A percentile compares a stretch with the other conserved stretches of the same genome.
These are phyloP conservation scores for Mormyrus iriodes DNA, from an alignment of 2,113 vertebrate species.

Conservation along the genomic window DNA sequence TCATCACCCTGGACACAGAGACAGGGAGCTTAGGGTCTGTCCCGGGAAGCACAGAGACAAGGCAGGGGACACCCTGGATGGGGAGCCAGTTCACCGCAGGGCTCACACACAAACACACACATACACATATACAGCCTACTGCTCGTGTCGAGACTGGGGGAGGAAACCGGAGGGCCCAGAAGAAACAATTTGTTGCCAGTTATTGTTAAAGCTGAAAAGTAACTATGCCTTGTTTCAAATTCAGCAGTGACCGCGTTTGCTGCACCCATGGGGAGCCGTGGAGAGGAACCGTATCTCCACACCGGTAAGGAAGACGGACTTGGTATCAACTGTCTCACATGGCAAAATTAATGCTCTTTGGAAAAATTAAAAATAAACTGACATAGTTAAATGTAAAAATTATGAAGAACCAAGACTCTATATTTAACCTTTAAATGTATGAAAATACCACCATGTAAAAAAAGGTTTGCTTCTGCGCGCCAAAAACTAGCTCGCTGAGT, in stretches of 20 bases:
- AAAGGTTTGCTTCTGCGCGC: neutral
- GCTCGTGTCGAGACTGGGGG: neutral
- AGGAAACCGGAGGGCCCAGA: neutral
- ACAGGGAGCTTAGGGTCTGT: no score
- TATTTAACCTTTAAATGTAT: neutral
- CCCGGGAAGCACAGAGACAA: no score
- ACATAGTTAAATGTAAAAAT: neutral
- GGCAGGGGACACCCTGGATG: neutral
- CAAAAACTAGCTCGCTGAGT: neutral
- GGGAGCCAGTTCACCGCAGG: neutral
- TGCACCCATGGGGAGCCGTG: neutral
- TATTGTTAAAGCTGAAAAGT: neutral
- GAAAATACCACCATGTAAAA: neutral
- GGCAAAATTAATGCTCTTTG: neutral
- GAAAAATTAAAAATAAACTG: neutral
- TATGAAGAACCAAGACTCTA: neutral
- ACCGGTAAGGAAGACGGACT: neutral
- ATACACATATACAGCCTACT: neutral
- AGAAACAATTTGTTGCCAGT: neutral
- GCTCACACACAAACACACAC: neutral
- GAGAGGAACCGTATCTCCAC: neutral
- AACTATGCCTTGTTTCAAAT: neutral
- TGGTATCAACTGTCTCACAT: neutral
- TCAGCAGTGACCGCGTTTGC: neutral
- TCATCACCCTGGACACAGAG: neutral